A percentile compares a stretch with the other conserved stretches of the same genome.
Conservation (phyloP, 2,113 vertebrate species). For the Fulmarus glacialis region DNA sequence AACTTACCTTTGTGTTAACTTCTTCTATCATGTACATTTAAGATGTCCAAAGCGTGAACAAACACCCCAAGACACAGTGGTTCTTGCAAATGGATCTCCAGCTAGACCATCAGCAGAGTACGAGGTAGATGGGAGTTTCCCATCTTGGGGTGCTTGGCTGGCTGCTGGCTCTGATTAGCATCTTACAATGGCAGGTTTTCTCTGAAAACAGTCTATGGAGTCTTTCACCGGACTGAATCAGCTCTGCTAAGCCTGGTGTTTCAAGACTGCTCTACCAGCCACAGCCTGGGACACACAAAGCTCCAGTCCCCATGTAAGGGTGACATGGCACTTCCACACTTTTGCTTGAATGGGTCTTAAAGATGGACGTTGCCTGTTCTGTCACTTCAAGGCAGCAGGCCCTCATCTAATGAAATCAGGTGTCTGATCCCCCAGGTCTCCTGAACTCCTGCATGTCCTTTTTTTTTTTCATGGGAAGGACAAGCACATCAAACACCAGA, state of each 20-base stretch:
- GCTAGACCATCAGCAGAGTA: neutral
- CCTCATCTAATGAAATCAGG: neutral
- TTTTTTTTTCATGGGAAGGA: neutral
- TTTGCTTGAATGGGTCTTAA: neutral
- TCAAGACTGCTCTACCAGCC: neutral
- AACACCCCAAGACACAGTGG: neutral
- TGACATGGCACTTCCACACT: neutral
- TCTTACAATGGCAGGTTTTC: neutral
- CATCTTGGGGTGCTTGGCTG: neutral
- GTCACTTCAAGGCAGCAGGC: neutral
- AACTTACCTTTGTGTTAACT: neutral
- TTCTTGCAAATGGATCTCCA: neutral
- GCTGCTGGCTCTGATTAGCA: neutral
- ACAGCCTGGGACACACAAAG: neutral
- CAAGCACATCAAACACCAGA: neutral
- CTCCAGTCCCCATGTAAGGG: accelerated
- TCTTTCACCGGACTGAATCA: neutral
- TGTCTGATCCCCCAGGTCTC: neutral
- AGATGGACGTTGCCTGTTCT: neutral
- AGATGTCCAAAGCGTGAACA: neutral
- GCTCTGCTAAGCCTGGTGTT: neutral
- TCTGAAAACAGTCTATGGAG: neutral
- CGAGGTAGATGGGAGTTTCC: neutral
- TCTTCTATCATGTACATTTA: neutral
- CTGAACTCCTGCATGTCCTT: neutral